Base-by-base conservation (phyloP, 64 coral and sea anemone genomes). In the Exaiptasia diaphana region DNA sequence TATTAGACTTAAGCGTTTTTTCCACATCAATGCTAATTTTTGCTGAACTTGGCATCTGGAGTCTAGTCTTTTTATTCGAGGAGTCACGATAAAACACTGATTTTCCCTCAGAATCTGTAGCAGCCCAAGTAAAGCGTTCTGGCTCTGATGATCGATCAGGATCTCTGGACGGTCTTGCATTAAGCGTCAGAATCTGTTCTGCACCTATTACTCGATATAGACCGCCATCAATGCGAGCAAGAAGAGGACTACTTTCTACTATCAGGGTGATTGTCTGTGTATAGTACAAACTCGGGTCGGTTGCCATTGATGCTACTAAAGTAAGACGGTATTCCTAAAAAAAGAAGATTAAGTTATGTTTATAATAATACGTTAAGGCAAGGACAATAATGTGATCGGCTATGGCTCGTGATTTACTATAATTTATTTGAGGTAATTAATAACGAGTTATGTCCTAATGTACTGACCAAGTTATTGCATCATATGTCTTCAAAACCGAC, bases 251-350 rank as follows among this genome's bases (percentile, higher is more conserved):
- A 15, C 60, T 57, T 22, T 39, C 2, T 50, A 92, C 83, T 38
- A 61, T 2, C 38, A 92, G n/a, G 4, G n/a, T 24, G 38, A 87
- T 74, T 27, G 43, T 33, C 11, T 59, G 42, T 33, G 65, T 53
- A 4, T 30, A 34, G 20, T 41, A 25, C 8, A 92, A 58, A 3
- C 2, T 20, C 33, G 27, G 74, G 48, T 92, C 55, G 7, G 38
- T 48, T 22, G 53, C 54, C 83, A 80, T 80, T 15, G 76, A 15
- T 24, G 59, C 83, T 12, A 30, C 67, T n/a, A 92, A 60, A 42
- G 82, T 75, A 28, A 92, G 31, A 11, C 50, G 64, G 58, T 87
- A 92, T 13, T 38, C 42, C 90, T 92, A n/a, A n/a, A n/a, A n/a
- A n/a, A n/a, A n/a, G n/a, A n/a, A n/a, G n/a, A n/a, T n/a, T n/a